Conservation (phyloP, 2,113 vertebrate species). For the Dipodomys merriami region DNA sequence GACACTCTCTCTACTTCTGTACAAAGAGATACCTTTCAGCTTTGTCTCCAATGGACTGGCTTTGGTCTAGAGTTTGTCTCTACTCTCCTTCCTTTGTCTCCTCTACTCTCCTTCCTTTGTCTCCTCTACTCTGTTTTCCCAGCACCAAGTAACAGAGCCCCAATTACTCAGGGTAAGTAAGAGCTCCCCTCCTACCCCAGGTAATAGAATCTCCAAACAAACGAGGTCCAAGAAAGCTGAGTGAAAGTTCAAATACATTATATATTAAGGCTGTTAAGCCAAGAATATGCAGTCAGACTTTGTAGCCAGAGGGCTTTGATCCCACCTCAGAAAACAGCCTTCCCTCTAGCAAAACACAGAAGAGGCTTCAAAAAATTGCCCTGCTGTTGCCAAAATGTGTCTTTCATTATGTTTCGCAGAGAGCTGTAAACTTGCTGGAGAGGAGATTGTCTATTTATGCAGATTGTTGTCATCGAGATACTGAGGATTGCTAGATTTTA, state of each 20-base stretch:
- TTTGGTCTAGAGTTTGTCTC: too few species aligned
- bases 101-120: too few species aligned
- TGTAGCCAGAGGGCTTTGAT: conserved; percentile 54
- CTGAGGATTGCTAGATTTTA: conserved; percentile 63
- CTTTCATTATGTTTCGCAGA: conserved; percentile 15
- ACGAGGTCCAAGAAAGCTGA: conserved; percentile 59
- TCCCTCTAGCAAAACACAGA: conserved; percentile 48
- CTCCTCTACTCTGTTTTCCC: too few species aligned
- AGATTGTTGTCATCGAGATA: conserved; percentile 67
- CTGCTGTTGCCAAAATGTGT: conserved; percentile 41
- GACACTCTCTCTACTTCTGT: too few species aligned
- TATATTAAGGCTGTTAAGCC: conserved; percentile 31
- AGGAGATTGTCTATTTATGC: conserved; percentile 64
- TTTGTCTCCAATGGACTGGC: too few species aligned
- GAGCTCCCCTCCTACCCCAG: not conserved
- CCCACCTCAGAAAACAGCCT: conserved; percentile 65
- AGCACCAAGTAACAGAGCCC: not conserved
- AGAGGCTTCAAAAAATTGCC: conserved; percentile 48
- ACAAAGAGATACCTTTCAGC: too few species aligned
- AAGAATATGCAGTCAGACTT: conserved; percentile 55
- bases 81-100: too few species aligned
- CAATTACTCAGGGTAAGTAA: conserved; percentile 50
- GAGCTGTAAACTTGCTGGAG: conserved; percentile 31
- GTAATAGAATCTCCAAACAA: conserved; percentile 68
- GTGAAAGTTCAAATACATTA: conserved; percentile 61